phyloP scores from a whole-genome alignment of 1,140 invertebrate genomes.

The Drosophila pandora region DNA sequence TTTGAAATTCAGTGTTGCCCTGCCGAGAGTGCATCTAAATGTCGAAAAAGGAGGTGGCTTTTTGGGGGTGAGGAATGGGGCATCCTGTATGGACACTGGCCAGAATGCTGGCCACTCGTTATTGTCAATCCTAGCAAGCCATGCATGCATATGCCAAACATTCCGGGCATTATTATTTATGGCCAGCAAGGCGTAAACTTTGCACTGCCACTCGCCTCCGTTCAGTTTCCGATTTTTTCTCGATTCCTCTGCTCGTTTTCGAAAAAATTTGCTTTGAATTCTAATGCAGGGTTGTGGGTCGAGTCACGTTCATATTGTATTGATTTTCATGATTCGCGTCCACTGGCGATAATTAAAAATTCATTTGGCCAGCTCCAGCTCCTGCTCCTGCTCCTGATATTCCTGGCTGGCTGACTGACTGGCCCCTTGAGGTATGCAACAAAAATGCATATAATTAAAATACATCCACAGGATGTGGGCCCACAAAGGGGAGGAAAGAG shows the following conservation, averaged over 20 bases:
- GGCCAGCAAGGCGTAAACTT: constrained; percentile 48
- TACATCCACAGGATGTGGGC: constrained; percentile 31
- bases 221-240: constrained; percentile 2
- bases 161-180: constrained; percentile 53
- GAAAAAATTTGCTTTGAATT: constrained; percentile 28
- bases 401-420: constrained; percentile 9
- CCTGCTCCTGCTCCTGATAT: not conserved
- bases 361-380: constrained; percentile 55
- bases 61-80: not conserved
- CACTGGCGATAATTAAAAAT: constrained; percentile 76
- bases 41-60: not conserved
- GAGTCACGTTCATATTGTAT: constrained; percentile 32
- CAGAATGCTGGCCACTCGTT: constrained; percentile 32
- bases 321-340: constrained; percentile 59
- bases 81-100: constrained; percentile 1
- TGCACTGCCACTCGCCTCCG: constrained; percentile 21
- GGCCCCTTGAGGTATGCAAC: constrained; percentile 62
- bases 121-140: constrained; percentile 13
- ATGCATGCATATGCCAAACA: constrained; percentile 32
- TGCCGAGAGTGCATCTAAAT: constrained; percentile 30
- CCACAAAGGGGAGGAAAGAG: constrained; percentile 3
- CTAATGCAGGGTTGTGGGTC: constrained; percentile 31
- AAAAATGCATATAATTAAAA: constrained; percentile 81
- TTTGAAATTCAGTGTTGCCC: constrained; percentile 19
- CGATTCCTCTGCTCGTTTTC: constrained; percentile 9